phyloP scores from a whole-genome alignment of 2,113 vertebrate species.

The Morone chrysops region DNA sequence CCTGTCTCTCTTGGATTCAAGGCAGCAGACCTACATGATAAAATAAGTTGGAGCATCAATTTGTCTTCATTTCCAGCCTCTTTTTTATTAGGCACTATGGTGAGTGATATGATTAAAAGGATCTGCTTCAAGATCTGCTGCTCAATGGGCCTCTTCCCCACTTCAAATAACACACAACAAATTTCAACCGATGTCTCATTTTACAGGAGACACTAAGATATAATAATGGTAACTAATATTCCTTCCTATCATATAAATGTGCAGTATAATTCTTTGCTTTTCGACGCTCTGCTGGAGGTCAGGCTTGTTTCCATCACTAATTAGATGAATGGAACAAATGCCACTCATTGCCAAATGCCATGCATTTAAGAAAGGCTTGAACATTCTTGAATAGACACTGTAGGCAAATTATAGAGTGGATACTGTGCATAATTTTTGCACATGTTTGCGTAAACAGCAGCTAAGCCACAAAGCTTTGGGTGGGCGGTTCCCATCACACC shows the following conservation, averaged over 20 bases:
- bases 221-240: conserved; percentile 9
- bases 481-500: no score
- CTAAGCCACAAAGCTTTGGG: no score
- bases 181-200: not conserved
- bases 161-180: not conserved
- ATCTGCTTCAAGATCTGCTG: conserved; percentile 12
- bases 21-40: conserved; percentile 33
- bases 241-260: not conserved
- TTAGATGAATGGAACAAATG: not conserved
- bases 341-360: not conserved
- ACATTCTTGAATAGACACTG: not conserved
- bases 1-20: conserved; percentile 55
- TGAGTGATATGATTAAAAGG: conserved; percentile 48
- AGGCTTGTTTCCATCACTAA: not conserved
- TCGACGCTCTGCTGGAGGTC: not conserved
- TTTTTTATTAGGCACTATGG: conserved; percentile 52
- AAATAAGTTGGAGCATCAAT: conserved; percentile 49
- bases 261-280: not conserved
- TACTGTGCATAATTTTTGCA: not conserved
- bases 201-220: not conserved
- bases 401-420: not conserved
- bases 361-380: no score
- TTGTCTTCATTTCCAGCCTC: conserved; percentile 60
- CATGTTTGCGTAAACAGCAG: no score
- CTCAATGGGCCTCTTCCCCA: not conserved